Conservation (phyloP, 2,113 vertebrate species). For the Plotosus lineatus region DNA sequence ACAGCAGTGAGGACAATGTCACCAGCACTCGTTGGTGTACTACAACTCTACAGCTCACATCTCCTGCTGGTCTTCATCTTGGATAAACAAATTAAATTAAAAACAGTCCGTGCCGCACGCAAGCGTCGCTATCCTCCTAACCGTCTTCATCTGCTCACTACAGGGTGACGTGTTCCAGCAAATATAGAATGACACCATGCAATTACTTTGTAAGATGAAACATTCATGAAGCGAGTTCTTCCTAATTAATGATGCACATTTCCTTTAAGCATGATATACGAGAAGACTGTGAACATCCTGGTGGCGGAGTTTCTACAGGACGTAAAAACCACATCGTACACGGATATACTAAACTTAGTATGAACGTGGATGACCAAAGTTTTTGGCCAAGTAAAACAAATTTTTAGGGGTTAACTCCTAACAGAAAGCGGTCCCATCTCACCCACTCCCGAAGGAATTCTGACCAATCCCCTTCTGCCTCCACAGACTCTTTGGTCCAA, state of each 20-base stretch:
- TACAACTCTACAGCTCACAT: background rate
- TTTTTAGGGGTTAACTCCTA: background rate
- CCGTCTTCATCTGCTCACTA: background rate
- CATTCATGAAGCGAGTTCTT: conserved; percentile 3
- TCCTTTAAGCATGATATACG: background rate
- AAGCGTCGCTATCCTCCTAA: background rate
- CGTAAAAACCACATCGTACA: background rate
- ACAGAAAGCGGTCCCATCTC: too few species aligned
- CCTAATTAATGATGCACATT: conserved; percentile 5
- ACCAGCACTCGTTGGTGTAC: background rate
- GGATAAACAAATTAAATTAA: background rate
- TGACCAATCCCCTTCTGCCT: background rate
- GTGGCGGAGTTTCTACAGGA: background rate
- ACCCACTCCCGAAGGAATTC: too few species aligned
- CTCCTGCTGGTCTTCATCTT: background rate
- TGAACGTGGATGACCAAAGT: background rate
- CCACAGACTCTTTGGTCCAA: background rate
- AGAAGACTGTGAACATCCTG: background rate
- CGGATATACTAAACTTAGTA: background rate
- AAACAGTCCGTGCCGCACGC: background rate
- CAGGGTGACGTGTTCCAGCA: conserved; percentile 4
- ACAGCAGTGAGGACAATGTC: background rate
- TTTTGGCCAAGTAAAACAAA: background rate
- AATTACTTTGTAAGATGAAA: conserved; percentile 23
- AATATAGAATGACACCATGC: background rate